Evolutionary conservation across 2,113 vertebrate species (phyloP), one percentile per base, ranked within the genome.

Genomic region (Rattus rattus): DNA sequence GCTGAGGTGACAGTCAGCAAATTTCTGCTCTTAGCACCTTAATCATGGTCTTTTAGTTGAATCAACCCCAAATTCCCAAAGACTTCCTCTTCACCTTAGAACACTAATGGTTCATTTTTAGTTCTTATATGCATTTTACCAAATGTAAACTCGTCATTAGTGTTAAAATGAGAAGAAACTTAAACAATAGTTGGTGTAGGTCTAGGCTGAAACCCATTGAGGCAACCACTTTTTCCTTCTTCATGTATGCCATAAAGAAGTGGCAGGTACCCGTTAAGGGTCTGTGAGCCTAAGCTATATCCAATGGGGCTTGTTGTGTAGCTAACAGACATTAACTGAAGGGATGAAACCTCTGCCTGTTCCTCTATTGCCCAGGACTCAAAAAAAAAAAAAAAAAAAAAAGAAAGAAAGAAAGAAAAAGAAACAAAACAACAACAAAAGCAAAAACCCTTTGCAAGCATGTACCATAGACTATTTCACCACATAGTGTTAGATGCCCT

Each of bases 41-140:
- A 91, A 36, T 61, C 7, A 14, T 22, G 1, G 81, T 2, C 39
- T 92, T 94, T 56, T 33, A 54, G 2, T 83, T 61, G 2, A 49
- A 8, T 72, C 20, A 79, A 4, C 26, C 22, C 14, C 26, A 28
- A 6, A n/a, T 79, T 67, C 13, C 4, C 43, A 19, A 4, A 63
- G 39, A 86, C 88, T 2, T 70, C 3, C 56, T 90, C 63, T 30
- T 1, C 1, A 0, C 1, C 22, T 72, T 30, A 92, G 43, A 70
- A 61, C 2, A 94, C 5, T 13, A 79, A 63, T 95, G 5, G 87
- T 67, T 95, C 13, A 89, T 88, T 95, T 92, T 0, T n/a, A 90
- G 73, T 88, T 49, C 26, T 8, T 83, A 91, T 47, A 69, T 22
- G 67, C 49, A 54, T 72, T 92, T 13, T 72, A 30, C 7, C 33